A percentile compares a stretch with the other conserved stretches of the same genome.
These are phyloP conservation scores for Drosophila orosa DNA, from an alignment of 1,140 invertebrate species.

Conservation along the genomic window DNA sequence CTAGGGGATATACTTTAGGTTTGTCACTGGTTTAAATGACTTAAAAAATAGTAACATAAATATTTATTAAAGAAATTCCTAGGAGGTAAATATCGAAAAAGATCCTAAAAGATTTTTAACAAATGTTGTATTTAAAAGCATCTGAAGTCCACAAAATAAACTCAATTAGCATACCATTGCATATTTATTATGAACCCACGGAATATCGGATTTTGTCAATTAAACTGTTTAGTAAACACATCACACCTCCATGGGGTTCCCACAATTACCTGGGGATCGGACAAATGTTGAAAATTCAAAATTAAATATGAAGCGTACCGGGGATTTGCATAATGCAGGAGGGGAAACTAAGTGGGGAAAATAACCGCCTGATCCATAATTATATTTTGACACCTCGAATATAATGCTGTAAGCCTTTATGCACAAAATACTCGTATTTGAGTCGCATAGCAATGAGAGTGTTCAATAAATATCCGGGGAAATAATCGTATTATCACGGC, in stretches of 20 bases:
- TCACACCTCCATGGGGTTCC: slow-evolving; percentile 38
- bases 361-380: slow-evolving; percentile 52
- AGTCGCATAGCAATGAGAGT: slow-evolving; percentile 45
- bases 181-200: slow-evolving; percentile 9
- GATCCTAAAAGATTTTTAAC: no score
- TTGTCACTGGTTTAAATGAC: neutral
- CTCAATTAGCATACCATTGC: slow-evolving; percentile 8
- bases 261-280: slow-evolving; percentile 34
- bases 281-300: slow-evolving; percentile 15
- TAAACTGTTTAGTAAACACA: slow-evolving; percentile 18
- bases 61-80: neutral
- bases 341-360: neutral
- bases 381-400: slow-evolving; percentile 67
- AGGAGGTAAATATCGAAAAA: no score
- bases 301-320: slow-evolving; percentile 29
- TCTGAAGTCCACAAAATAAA: no score
- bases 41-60: neutral
- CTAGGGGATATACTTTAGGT: neutral
- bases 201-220: slow-evolving; percentile 5
- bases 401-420: slow-evolving; percentile 20
- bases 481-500: slow-evolving; percentile 22
- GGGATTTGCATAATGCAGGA: slow-evolving; percentile 41
- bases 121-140: no score
- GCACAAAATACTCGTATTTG: slow-evolving; percentile 4
- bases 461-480: slow-evolving; percentile 23